A percentile compares a stretch with the other conserved stretches of the same genome.
These are phyloP conservation scores for Xylocampa areola DNA, from an alignment of 2,888 invertebrate species.

Conservation along the genomic window DNA sequence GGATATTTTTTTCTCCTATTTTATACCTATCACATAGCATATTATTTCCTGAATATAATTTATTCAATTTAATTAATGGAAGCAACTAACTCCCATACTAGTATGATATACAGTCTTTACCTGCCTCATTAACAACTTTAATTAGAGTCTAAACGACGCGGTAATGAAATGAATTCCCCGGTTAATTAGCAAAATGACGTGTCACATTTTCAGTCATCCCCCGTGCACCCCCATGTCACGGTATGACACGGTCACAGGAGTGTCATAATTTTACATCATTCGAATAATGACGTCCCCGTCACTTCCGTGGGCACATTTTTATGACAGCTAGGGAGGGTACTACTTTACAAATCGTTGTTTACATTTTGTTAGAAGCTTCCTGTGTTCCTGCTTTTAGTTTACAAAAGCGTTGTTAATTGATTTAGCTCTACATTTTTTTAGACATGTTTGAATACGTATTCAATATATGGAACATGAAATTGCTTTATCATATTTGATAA, in stretches of 20 bases:
- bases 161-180: conserved; percentile 62
- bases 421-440: conserved; percentile 18
- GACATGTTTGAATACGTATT: not conserved
- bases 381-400: conserved; percentile 23
- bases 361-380: conserved; percentile 50
- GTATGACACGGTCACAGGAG: conserved; percentile 66
- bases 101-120: not conserved
- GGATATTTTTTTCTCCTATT: not conserved
- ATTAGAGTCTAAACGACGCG: conserved; percentile 15
- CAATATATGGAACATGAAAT: not conserved
- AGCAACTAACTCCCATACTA: not conserved
- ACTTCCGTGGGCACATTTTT: conserved; percentile 64
- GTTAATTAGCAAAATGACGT: conserved; percentile 74
- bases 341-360: conserved; percentile 63
- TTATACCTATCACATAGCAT: not conserved
- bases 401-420: conserved; percentile 32
- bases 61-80: not conserved
- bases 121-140: not conserved
- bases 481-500: too few species aligned
- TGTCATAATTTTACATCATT: conserved; percentile 69
- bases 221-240: conserved; percentile 63
- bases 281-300: conserved; percentile 67
- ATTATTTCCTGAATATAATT: too few species aligned
- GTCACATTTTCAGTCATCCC: conserved; percentile 69
- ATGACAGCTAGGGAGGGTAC: conserved; percentile 57